Percentiles rank a stretch among this genome's conserved stretches.
Evolutionary conservation across 2,113 vertebrate species (phyloP).

Genomic region (Antennarius striatus): DNA sequence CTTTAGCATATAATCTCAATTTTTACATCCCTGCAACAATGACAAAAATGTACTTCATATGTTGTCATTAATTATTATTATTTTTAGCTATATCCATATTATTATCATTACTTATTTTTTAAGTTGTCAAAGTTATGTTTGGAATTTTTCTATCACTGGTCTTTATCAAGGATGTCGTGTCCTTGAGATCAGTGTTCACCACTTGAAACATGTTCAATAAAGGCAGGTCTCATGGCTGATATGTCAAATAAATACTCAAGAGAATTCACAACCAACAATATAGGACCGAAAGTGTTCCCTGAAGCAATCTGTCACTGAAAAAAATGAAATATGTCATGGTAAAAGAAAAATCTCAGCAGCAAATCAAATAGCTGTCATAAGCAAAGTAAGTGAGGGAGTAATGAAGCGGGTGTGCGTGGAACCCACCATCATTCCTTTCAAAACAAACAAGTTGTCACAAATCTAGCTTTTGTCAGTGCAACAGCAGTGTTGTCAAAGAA

Average conservation of each 20-base stretch:
- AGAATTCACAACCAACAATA: conserved; percentile 19
- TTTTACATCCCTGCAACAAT: too few relatives aligned
- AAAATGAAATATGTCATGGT: conserved; percentile 40
- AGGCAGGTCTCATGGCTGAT: conserved; percentile 36
- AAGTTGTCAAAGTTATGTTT: background rate
- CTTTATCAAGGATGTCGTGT: conserved; percentile 17
- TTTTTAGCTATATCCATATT: too few relatives aligned
- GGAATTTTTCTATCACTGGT: background rate
- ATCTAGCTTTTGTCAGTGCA: background rate
- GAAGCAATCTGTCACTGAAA: conserved; percentile 40
- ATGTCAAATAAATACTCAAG: conserved; percentile 44
- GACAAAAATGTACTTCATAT: too few relatives aligned
- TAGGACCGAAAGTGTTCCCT: conserved; percentile 40
- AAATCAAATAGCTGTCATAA: conserved; percentile 19
- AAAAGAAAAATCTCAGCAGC: conserved; percentile 36
- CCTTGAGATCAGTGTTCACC: conserved; percentile 5
- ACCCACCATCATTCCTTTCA: conserved; percentile 3
- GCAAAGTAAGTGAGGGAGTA: too few relatives aligned
- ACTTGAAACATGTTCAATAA: conserved; percentile 17
- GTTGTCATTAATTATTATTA: too few relatives aligned
- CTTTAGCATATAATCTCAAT: too few relatives aligned
- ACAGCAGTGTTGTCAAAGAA: too few relatives aligned
- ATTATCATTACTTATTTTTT: background rate
- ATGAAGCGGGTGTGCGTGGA: too few relatives aligned
- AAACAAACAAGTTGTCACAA: conserved; percentile 26